Conservation (phyloP, 2,888 invertebrate species). For the Keiferia lycopersicella region DNA sequence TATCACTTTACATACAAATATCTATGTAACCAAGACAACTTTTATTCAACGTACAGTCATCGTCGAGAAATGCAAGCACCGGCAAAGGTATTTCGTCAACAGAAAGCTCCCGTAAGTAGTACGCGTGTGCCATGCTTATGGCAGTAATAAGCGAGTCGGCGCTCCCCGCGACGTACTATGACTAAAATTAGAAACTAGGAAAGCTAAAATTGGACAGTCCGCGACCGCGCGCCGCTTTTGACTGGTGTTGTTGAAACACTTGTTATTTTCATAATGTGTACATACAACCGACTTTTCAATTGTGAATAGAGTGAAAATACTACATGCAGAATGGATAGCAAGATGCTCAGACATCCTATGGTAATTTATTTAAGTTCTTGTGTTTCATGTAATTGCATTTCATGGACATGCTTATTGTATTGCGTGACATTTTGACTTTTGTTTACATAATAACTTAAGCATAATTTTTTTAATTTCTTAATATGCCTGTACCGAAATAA, state of each 20-base stretch:
- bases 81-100: constrained; percentile 77
- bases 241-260: constrained; percentile 27
- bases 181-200: constrained; percentile 74
- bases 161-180: constrained; percentile 43
- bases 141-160: constrained; percentile 33
- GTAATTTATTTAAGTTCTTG: neutral
- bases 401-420: neutral
- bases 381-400: neutral
- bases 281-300: neutral
- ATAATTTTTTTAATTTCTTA: too few species aligned
- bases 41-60: constrained; percentile 45
- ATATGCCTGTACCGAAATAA: too few species aligned
- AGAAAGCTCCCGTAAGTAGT: constrained; percentile 65
- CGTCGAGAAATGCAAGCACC: constrained; percentile 65
- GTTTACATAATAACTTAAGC: constrained; percentile 14
- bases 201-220: constrained; percentile 63
- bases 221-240: constrained; percentile 37
- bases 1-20: neutral
- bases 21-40: constrained; percentile 16
- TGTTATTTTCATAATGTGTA: constrained; percentile 6
- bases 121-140: constrained; percentile 62
- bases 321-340: constrained; percentile 3
- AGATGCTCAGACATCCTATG: constrained; percentile 1
- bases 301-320: constrained; percentile 1
- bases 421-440: constrained; percentile 7